Conservation (phyloP, 2,113 vertebrate genomes). For the Microcebus lehilahytsara region DNA sequence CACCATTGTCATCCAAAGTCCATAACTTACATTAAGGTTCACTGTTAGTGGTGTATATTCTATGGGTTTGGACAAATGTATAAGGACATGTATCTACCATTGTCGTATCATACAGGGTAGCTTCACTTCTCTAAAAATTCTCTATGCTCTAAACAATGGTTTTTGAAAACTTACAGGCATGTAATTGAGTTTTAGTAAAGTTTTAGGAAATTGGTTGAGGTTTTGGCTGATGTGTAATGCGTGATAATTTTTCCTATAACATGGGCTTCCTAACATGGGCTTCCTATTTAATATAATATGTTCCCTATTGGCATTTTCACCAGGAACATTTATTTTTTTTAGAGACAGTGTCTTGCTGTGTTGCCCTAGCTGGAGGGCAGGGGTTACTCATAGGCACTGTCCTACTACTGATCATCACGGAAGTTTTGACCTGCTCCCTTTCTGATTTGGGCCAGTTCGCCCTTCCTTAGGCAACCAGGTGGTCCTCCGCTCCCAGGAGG, state of each 20-base stretch:
- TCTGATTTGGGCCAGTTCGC: too few relatives aligned
- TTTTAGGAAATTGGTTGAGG: constrained; percentile 28
- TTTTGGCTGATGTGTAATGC: constrained; percentile 23
- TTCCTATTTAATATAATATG: neutral
- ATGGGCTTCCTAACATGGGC: neutral
- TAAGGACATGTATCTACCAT: neutral
- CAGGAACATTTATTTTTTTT: neutral
- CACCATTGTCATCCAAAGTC: too few relatives aligned
- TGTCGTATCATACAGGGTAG: neutral
- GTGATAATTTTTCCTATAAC: neutral
- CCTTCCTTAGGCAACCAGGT: too few relatives aligned
- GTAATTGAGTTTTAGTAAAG: neutral
- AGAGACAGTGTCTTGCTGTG: too few relatives aligned
- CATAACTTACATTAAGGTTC: neutral
- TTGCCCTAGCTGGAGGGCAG: too few relatives aligned
- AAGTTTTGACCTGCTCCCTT: too few relatives aligned
- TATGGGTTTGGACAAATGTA: neutral
- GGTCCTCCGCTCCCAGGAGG: too few relatives aligned
- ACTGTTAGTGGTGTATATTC: too few relatives aligned
- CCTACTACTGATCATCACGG: too few relatives aligned
- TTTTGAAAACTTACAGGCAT: neutral
- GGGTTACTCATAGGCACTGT: too few relatives aligned
- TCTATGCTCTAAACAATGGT: neutral
- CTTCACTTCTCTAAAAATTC: neutral
- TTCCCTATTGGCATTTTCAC: constrained; percentile 50